Evolutionary conservation across 2,888 invertebrate species (phyloP), one percentile per base, ranked within the genome.

Genomic region (Cephus pygmeus): DNA sequence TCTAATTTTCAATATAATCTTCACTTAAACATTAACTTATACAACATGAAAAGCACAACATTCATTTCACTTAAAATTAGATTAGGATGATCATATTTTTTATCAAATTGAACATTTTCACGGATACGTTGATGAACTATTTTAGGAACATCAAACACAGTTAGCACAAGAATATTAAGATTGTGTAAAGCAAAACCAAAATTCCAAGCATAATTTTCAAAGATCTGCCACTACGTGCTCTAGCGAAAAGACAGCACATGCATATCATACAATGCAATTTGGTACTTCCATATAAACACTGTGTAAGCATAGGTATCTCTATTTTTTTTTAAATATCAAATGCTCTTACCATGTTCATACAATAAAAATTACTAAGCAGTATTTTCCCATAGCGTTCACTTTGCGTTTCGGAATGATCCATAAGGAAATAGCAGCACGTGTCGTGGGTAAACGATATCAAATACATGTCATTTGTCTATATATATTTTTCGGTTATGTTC

Each of bases 401-500:
- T 56, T 56, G 56, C 56, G 56, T 56, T 56, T 56, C 9, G 56
- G 56, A 56, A 56, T 56, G 56, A 23, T 23, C 56, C 23, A 56
- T 56, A 56, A 56, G 56, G 56, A 56, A 56, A 56, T 56, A 23
- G 56, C 56, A 56, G 56, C 56, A 56, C 56, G 56, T 56, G 56
- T 56, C 56, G 56, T 56, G 56, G 56, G 56, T 56, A 56, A 56
- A 56, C 56, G 56, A 56, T 56, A 56, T 56, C 56, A 56, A 23
- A 56, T 23, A 23, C 23, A 56, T 56, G 1, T 56, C 23, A 56
- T 56, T 6, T 56, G 2, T 56, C 56, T 56, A 56, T 79, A 73
- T 78, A 76, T 80, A 81, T 79, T 75, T 23, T 23, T 23, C 23
- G 56, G 23, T 56, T 56, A 73, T 90, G 75, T 89, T 90, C 73